These are phyloP conservation scores for Beris morrisii DNA, from an alignment of 2,888 invertebrate species.

Conservation along the genomic window DNA sequence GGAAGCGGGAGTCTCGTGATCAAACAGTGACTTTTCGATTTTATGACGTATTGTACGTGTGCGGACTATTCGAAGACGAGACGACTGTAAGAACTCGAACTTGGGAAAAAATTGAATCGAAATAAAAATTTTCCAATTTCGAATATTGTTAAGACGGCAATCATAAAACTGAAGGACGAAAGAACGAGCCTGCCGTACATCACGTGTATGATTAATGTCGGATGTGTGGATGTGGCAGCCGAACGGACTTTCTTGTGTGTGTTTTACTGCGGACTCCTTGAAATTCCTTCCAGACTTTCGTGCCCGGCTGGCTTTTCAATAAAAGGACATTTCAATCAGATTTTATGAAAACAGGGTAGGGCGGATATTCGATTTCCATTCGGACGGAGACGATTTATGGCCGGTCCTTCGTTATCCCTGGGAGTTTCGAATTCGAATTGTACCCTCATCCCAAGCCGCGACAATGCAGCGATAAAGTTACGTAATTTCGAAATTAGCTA, in stretches of 20 bases:
- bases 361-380: constrained; percentile 22
- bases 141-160: constrained; percentile 24
- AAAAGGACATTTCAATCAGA: constrained; percentile 27
- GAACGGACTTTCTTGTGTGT: constrained; percentile 19
- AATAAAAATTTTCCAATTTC: constrained; percentile 27
- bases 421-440: too few relatives aligned
- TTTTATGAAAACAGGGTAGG: neutral
- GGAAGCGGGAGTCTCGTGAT: constrained; percentile 18
- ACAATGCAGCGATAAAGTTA: too few relatives aligned
- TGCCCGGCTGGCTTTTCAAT: constrained; percentile 16
- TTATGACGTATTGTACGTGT: constrained; percentile 18
- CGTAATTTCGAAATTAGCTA: too few relatives aligned
- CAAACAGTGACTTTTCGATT: constrained; percentile 20
- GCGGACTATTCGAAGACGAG: constrained; percentile 10
- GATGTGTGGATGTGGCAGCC: constrained; percentile 25
- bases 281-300: neutral
- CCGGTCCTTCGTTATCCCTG: too few relatives aligned
- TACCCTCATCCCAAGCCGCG: too few relatives aligned
- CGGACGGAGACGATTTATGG: neutral
- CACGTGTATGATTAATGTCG: constrained; percentile 27
- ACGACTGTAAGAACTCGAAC: neutral
- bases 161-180: constrained; percentile 16
- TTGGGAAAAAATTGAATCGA: constrained; percentile 3
- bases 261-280: constrained; percentile 15
- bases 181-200: neutral